Base-by-base conservation (phyloP, 1,140 invertebrate genomes). In the Ceratina calcarata region DNA sequence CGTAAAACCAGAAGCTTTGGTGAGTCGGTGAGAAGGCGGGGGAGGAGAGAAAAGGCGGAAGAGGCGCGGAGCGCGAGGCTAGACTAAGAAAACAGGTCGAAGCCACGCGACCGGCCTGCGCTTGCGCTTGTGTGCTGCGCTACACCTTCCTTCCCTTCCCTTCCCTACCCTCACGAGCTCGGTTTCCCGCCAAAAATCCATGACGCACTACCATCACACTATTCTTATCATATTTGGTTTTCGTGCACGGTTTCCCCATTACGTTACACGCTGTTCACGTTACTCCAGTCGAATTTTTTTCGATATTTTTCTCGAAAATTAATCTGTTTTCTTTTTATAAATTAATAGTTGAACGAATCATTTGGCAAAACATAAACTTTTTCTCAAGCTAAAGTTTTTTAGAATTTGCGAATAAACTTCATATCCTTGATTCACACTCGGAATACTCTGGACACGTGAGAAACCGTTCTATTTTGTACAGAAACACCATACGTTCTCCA, bases 41-140 rank as follows among this genome's bases (percentile, higher is more conserved):
- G 65, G 65, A 57, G 18, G 61, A 49, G 62, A 73, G 68, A 69
- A 71, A 74, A 86, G 78, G 67, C 83, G 73, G 78, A 83, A 87
- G 82, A 85, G 65, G 66, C 66, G 76, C 55, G 66, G 81, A 84
- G 74, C 82, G 84, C 82, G 84, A 76, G 80, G 83, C 77, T 87
- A 88, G 86, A 90, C 89, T 87, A 88, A 88, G 89, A 90, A 89
- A 91, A 91, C 90, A 91, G 90, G 90, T 91, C 91, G 82, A 75
- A 84, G 91, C 90, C 91, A 91, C 91, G 90, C 91, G 90, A 91
- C 90, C 76, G 71, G 81, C 67, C 69, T 72, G 85, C 86, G 84
- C 86, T 81, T 89, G 89, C 85, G 86, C 68, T 66, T 84, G 1
- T 4, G 4, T 4, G 27, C 55, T 45, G 8, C 37, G 37, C 37